Evolutionary conservation across 1,140 invertebrate species (phyloP).

Genomic region (Dreissena rostriformis): DNA sequence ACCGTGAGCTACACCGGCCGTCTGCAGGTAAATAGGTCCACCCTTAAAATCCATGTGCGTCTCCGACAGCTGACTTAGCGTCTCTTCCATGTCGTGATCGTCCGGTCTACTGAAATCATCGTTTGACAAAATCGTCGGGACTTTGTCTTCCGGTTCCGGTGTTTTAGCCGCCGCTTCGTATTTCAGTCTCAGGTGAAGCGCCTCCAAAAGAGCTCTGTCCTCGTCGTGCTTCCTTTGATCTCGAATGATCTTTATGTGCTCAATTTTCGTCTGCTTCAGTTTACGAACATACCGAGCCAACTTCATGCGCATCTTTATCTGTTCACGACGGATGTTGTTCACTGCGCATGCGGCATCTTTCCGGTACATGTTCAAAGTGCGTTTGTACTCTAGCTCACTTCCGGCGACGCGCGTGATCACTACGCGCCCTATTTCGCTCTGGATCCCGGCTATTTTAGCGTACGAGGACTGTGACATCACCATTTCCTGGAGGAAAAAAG

Average conservation of each 20-base stretch:
- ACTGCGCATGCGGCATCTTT: conserved; percentile 40
- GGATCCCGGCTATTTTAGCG: conserved; percentile 50
- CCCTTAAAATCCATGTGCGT: conserved; percentile 33
- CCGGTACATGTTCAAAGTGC: conserved; percentile 48
- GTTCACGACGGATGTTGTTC: conserved; percentile 52
- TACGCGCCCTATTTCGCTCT: conserved; percentile 51
- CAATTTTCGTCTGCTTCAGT: conserved; percentile 39
- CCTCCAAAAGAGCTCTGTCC: conserved; percentile 42
- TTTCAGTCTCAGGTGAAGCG: conserved; percentile 50
- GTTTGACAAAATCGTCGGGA: background rate
- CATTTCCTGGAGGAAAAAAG: conserved; percentile 35
- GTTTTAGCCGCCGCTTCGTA: conserved; percentile 44
- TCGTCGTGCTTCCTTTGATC: conserved; percentile 38
- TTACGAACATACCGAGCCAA: conserved; percentile 38
- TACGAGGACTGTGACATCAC: conserved; percentile 47
- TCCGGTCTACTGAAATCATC: background rate
- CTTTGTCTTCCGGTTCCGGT: conserved; percentile 36
- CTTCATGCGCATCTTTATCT: conserved; percentile 48
- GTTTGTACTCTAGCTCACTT: conserved; percentile 56
- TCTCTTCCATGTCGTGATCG: background rate
- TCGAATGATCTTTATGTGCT: conserved; percentile 36
- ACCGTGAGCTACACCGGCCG: background rate
- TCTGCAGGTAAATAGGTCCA: conserved; percentile 31
- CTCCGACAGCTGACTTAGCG: background rate
- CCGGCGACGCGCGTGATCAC: conserved; percentile 51